A percentile compares a stretch with the other conserved stretches of the same genome.
phyloP scores from a whole-genome alignment of 2,797 vertebrate species.

The Naso thynnoides region DNA sequence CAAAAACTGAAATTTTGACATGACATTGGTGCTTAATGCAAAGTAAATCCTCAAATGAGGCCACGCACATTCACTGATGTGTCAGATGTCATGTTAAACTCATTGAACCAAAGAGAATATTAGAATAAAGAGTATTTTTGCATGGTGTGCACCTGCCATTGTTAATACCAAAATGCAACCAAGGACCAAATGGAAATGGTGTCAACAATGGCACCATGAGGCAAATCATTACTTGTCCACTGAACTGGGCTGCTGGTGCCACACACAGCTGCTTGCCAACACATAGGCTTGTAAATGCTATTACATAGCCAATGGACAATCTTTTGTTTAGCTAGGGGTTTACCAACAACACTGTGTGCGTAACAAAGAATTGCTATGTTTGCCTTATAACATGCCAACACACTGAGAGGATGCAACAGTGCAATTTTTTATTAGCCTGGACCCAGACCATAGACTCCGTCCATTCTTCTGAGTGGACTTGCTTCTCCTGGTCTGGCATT shows the following conservation, averaged over 20 bases:
- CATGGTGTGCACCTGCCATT: background rate
- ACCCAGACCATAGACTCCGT: too few species aligned
- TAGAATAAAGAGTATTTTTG: conserved; percentile 15
- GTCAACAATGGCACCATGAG: conserved; percentile 5
- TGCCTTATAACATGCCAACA: conserved; percentile 26
- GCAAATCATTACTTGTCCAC: conserved; percentile 25
- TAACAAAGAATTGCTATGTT: conserved; percentile 20
- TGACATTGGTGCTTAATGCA: background rate
- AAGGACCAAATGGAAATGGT: background rate
- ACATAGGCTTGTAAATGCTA: conserved; percentile 39
- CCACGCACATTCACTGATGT: background rate
- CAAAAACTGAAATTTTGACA: background rate
- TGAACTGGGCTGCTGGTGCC: conserved; percentile 30
- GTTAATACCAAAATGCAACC: background rate
- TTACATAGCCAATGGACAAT: conserved; percentile 34
- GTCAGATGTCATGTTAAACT: background rate
- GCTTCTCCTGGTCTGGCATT: too few species aligned
- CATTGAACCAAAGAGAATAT: background rate
- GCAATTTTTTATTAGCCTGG: background rate
- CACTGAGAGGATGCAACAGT: conserved; percentile 9
- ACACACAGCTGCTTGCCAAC: conserved; percentile 43
- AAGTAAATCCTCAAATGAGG: background rate
- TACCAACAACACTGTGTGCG: conserved; percentile 24
- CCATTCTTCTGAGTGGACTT: too few species aligned
- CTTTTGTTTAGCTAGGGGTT: conserved; percentile 37